A percentile compares a stretch with the other conserved stretches of the same genome.
These are phyloP conservation scores for Leucoraja erinaceus DNA, from an alignment of 2,113 vertebrate species.

Conservation along the genomic window DNA sequence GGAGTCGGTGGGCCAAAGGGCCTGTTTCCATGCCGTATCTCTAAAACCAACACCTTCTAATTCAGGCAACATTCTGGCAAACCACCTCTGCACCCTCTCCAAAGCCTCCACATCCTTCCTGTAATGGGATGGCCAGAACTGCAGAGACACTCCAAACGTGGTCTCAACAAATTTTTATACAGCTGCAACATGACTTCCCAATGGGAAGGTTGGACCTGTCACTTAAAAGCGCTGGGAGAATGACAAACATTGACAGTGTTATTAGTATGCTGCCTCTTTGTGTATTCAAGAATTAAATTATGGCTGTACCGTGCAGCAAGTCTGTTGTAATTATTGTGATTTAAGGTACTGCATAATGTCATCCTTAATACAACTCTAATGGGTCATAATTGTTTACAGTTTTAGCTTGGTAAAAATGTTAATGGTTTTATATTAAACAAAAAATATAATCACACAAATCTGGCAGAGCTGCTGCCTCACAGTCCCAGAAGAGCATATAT, in stretches of 20 bases:
- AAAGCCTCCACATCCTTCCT: no score
- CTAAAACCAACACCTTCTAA: no score
- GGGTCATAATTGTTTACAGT: constrained; percentile 32
- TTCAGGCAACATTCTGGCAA: no score
- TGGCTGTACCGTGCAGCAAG: constrained; percentile 50
- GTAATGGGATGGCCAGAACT: no score
- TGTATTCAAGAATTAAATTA: constrained; percentile 58
- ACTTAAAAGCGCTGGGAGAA: constrained; percentile 46
- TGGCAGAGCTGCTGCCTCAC: no score
- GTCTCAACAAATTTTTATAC: no score
- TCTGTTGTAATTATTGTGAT: constrained; percentile 65
- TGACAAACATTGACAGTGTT: constrained; percentile 41
- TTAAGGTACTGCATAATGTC: constrained; percentile 64
- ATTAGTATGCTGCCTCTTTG: constrained; percentile 59
- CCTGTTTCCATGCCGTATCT: no score
- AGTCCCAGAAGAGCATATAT: no score
- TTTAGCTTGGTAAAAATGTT: constrained; percentile 22
- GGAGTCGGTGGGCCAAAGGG: no score
- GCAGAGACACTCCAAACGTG: no score
- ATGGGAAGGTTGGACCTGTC: not conserved
- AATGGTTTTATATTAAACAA: constrained; percentile 40
- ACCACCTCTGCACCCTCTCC: no score
- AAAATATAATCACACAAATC: not conserved
- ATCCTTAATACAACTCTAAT: constrained; percentile 48
- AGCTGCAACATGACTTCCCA: no score